Base-by-base conservation (phyloP, 1,140 invertebrate species). In the Drosophila watanabei region DNA sequence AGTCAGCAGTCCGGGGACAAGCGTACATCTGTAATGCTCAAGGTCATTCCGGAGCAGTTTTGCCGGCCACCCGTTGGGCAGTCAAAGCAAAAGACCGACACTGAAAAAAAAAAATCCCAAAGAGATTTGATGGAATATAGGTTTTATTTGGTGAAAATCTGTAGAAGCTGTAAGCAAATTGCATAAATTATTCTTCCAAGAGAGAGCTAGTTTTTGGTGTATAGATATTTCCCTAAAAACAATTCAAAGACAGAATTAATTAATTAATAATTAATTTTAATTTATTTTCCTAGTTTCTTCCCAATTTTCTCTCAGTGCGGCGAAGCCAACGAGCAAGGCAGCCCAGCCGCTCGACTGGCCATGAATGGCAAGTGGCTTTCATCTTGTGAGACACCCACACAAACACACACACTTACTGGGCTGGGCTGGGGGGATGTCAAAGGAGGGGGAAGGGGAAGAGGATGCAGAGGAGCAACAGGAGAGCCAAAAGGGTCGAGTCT, bases 281-380 rank as follows among this genome's bases (percentile, higher is more conserved):
- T 24, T 24, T 24, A 3, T 24, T 24, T 57, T 20, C 14, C 5
- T 3, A 30, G 10, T 6, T 14, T 5, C 2, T 18, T 6, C 4
- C 2, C 0, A 13, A 9, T 18, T 63, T 71, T 57, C 39, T 16
- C 7, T 4, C 8, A 56, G 68, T 71, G 68, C 43, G 49, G 20
- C 24, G 62, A 69, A 56, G 39, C 37, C 59, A 79, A 75, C 54
- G 39, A 73, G 73, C 41, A 45, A 64, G 64, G 63, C 61, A 79
- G 51, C 58, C 65, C 61, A 79, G 61, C 75, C 69, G 65, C 65
- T 73, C 75, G 80, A 75, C 63, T 78, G 77, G 62, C 49, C 69
- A 88, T 90, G 86, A 85, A 90, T 86, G 79, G 65, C 85, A 88
- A 84, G 84, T 83, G 84, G 75, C 82, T 90, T 89, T 89, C 86